A percentile compares a stretch with the other conserved stretches of the same genome.
Evolutionary conservation across 2,888 invertebrate genomes (phyloP).

Genomic region (Clivina fossor): DNA sequence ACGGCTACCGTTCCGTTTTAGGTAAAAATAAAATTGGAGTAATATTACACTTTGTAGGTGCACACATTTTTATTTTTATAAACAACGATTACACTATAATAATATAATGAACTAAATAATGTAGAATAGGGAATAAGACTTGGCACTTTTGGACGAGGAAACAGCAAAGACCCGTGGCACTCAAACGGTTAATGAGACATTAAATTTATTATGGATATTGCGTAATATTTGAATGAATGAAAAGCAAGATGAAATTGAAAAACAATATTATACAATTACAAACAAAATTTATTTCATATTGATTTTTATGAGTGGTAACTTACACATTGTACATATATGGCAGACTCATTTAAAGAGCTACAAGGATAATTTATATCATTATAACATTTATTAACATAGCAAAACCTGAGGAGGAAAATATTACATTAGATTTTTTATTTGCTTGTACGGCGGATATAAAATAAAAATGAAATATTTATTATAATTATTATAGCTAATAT

Average conservation of each 20-base stretch:
- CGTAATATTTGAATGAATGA: too few species aligned
- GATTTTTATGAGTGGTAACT: constrained; percentile 38
- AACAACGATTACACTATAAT: too few species aligned
- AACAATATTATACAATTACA: constrained; percentile 37
- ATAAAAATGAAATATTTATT: constrained; percentile 31
- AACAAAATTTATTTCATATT: constrained; percentile 39
- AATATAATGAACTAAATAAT: too few species aligned
- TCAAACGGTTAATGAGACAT: too few species aligned
- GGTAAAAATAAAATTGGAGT: too few species aligned
- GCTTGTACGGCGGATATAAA: constrained; percentile 22
- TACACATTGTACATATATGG: constrained; percentile 41
- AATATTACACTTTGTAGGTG: too few species aligned
- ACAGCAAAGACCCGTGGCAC: background rate
- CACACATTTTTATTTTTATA: too few species aligned
- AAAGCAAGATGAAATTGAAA: too few species aligned
- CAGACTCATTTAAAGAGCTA: constrained; percentile 33
- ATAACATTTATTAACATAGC: constrained; percentile 35
- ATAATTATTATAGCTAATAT: constrained; percentile 23
- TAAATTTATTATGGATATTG: too few species aligned
- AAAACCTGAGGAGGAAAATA: constrained; percentile 33
- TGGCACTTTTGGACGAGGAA: background rate
- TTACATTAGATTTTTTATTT: constrained; percentile 9
- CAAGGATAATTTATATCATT: constrained; percentile 32
- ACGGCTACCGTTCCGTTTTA: too few species aligned
- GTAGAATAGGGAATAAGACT: constrained; percentile 9